These are phyloP conservation scores for Speoplatyrhinus poulsoni DNA, from an alignment of 2,113 vertebrate species.

Conservation along the genomic window DNA sequence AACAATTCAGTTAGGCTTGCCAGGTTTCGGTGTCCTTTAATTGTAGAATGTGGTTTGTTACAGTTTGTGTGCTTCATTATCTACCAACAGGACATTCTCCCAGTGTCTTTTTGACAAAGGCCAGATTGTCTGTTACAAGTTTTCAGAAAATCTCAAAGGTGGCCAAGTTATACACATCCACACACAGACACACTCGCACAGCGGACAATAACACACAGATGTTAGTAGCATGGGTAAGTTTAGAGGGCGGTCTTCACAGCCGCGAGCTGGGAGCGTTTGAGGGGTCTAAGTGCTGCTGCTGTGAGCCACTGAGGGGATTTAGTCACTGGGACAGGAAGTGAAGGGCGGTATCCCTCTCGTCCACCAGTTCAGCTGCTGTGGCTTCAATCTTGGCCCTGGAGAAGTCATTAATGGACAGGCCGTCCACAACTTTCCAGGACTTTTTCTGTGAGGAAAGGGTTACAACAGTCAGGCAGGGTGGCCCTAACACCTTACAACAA, in stretches of 20 bases:
- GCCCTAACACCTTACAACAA: not conserved
- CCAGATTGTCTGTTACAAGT: conserved; percentile 48
- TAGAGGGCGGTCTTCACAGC: conserved; percentile 77
- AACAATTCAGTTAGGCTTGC: conserved; percentile 1
- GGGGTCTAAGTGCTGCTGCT: conserved; percentile 56
- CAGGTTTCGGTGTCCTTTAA: conserved; percentile 57
- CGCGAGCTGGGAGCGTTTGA: conserved; percentile 74
- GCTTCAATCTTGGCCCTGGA: conserved; percentile 92
- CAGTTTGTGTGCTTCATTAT: conserved; percentile 52
- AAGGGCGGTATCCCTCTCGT: conserved; percentile 91
- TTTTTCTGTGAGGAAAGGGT: conserved; percentile 79
- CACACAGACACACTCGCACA: conserved; percentile 13
- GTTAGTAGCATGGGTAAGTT: conserved; percentile 18
- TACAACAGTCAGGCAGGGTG: not conserved
- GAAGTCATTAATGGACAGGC: conserved; percentile 90
- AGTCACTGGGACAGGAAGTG: conserved; percentile 93
- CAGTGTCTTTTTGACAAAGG: conserved; percentile 31
- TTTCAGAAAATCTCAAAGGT: conserved; percentile 40
- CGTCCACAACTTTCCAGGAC: conserved; percentile 90
- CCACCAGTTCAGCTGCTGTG: conserved; percentile 89
- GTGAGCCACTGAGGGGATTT: conserved; percentile 14
- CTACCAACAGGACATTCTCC: conserved; percentile 41
- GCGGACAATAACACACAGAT: conserved; percentile 29
- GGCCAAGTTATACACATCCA: conserved; percentile 32
- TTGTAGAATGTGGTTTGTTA: conserved; percentile 46